Conservation (phyloP, 2,888 invertebrate species). For the Anarsia innoxiella region DNA sequence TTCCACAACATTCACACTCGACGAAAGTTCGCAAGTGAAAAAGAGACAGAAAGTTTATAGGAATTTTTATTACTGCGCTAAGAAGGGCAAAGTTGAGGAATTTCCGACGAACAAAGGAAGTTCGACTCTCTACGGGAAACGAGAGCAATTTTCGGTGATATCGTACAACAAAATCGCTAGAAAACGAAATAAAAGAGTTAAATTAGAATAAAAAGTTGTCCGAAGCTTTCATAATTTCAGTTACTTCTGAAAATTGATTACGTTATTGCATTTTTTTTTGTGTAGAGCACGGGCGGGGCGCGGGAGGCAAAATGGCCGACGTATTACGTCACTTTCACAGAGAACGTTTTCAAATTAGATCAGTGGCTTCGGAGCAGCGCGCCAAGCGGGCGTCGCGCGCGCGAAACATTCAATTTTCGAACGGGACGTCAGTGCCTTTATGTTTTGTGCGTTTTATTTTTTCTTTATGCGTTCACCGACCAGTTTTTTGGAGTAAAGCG, state of each 20-base stretch:
- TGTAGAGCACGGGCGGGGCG: conserved; percentile 46
- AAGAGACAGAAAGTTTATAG: conserved; percentile 5
- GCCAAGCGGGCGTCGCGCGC: conserved; percentile 29
- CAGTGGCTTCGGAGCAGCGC: conserved; percentile 53
- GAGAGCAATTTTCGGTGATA: too few relatives aligned
- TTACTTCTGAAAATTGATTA: conserved; percentile 62
- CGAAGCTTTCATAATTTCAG: too few relatives aligned
- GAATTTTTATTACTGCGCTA: conserved; percentile 5
- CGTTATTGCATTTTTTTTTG: conserved; percentile 53
- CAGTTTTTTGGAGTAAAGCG: conserved; percentile 23
- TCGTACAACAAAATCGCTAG: too few relatives aligned
- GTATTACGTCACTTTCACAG: conserved; percentile 68
- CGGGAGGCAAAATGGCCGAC: conserved; percentile 57
- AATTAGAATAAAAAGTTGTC: too few relatives aligned
- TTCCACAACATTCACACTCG: too few relatives aligned
- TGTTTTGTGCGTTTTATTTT: conserved; percentile 27
- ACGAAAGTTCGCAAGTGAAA: not conserved
- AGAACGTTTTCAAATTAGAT: conserved; percentile 65
- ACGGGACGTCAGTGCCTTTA: conserved; percentile 40
- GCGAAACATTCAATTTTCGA: conserved; percentile 23
- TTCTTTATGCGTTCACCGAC: conserved; percentile 13
- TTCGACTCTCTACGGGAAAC: too few relatives aligned
- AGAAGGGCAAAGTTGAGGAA: conserved; percentile 7
- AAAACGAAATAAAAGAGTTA: too few relatives aligned
- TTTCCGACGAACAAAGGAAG: conserved; percentile 1